These are phyloP conservation scores for Hydriomena furcata DNA, from an alignment of 2,888 invertebrate genomes.

Conservation along the genomic window DNA sequence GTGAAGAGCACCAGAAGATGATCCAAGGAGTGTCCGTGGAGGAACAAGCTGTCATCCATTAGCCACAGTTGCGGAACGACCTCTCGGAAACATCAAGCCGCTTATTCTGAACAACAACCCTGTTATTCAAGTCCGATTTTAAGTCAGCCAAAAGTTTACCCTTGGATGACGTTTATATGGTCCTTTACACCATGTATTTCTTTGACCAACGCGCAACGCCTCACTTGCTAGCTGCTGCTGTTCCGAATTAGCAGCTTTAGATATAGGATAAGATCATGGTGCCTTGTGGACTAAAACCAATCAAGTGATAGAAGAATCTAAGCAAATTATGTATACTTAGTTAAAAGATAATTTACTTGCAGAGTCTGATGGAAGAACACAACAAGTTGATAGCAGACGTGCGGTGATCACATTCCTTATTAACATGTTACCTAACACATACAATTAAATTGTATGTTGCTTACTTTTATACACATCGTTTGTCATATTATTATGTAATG, in stretches of 20 bases:
- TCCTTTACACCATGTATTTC: too few species aligned
- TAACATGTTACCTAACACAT: conserved; percentile 17
- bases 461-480: conserved; percentile 39
- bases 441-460: conserved; percentile 29
- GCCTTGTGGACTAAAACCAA: not conserved
- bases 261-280: not conserved
- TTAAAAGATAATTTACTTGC: conserved; percentile 47
- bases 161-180: too few species aligned
- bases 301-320: conserved; percentile 6
- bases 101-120: not conserved
- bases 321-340: not conserved
- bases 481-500: conserved; percentile 24
- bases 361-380: conserved; percentile 84
- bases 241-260: not conserved
- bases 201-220: too few species aligned
- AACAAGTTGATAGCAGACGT: conserved; percentile 75
- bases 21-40: conserved; percentile 79
- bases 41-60: conserved; percentile 69
- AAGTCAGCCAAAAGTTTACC: too few species aligned
- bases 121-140: too few species aligned
- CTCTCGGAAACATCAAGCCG: not conserved
- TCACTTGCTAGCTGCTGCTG: not conserved
- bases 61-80: conserved; percentile 30
- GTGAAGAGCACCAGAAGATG: conserved; percentile 92
- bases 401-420: conserved; percentile 47